Base-by-base conservation (phyloP, 2,797 vertebrate genomes). In the Gobio occitaniae region DNA sequence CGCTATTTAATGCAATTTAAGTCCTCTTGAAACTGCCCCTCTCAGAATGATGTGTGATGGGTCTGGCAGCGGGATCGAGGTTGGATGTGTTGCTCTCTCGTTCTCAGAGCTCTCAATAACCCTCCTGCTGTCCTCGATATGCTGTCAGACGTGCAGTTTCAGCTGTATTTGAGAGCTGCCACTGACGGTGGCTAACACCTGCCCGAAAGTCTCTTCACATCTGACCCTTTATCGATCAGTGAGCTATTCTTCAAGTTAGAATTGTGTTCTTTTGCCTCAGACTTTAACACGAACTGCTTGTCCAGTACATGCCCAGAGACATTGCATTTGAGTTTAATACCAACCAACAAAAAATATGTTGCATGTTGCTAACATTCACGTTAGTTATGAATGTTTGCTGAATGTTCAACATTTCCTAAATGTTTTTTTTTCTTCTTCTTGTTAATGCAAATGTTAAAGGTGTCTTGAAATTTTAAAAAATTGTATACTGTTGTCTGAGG, bases 121-220 rank as follows among this genome's bases (percentile, higher is more conserved):
- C 76, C 70, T 36, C 80, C 78, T 66, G 84, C 83, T 70, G 83
- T 83, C 84, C 87, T 87, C 86, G 72, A 86, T 89, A 81, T 82
- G 63, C 48, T 25, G 44, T 81, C 75, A 38, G 78, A 78, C 41
- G 78, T 66, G 72, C 86, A 74, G 63, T 77, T 72, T 78, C 76
- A 74, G 54, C 77, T 86, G 72, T 81, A 74, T 84, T 82, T 50
- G 72, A 86, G 87, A 74, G 72, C 78, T 68, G 17, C 56, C 77
- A 59, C 78, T 86, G 87, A 81, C 77, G 17, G 65, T 72, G 66
- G 77, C 65, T 82, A 86, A 88, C 76, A 80, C 38, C 75, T 47
- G 25, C 82, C 79, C 82, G 29, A 71, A 59, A 81, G 84, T 80
- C 76, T 78, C 65, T 88, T 56, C 77, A 72, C 63, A 70, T 70